A percentile compares a stretch with the other conserved stretches of the same genome.
Conservation (phyloP, 2,797 vertebrate species). For the Syncerus caffer region DNA sequence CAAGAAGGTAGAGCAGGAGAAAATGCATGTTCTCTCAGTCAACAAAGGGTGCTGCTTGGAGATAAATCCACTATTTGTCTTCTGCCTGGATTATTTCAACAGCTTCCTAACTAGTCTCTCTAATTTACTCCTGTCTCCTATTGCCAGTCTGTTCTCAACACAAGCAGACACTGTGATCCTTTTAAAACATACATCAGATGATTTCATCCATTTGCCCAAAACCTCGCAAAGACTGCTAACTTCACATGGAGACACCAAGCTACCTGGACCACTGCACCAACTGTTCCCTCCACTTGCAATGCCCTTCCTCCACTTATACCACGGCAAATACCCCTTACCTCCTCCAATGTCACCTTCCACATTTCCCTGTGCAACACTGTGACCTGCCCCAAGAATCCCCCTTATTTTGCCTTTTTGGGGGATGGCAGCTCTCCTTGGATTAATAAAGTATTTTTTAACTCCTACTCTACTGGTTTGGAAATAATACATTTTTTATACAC, state of each 20-base stretch:
- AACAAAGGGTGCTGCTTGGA: neutral
- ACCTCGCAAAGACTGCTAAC: neutral
- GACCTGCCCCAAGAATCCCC: neutral
- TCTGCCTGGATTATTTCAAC: constrained; percentile 4
- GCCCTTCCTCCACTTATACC: neutral
- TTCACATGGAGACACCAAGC: neutral
- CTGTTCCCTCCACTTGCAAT: neutral
- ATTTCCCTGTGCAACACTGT: neutral
- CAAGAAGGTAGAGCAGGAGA: neutral
- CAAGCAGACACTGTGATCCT: neutral
- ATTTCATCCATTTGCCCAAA: neutral
- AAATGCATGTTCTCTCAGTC: neutral
- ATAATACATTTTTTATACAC: neutral
- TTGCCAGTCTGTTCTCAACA: neutral
- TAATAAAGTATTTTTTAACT: neutral
- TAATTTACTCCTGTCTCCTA: neutral
- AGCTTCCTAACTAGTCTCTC: neutral
- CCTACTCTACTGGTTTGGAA: neutral
- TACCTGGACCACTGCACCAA: neutral
- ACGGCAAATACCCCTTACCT: neutral
- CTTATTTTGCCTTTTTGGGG: neutral
- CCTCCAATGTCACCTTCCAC: neutral
- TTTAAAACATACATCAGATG: constrained; percentile 1
- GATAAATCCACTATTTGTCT: neutral
- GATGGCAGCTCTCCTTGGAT: neutral